Evolutionary conservation across 2,113 vertebrate genomes (phyloP).

Genomic region (Ctenodactylus gundi): DNA sequence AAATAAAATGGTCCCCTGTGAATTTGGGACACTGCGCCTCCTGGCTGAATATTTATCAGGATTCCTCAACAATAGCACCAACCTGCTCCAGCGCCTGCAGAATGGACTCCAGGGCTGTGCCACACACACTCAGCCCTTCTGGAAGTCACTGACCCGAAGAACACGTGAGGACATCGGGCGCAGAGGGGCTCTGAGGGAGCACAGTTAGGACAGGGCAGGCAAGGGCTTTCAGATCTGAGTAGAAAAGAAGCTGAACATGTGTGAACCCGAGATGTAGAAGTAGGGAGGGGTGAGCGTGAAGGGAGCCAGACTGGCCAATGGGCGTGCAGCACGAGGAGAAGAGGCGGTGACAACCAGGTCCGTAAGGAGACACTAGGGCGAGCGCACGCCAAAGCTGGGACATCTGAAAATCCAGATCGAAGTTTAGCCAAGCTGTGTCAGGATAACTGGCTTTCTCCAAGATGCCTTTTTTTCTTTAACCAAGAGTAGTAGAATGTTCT

Average conservation of each 20-base stretch:
- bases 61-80: fast-evolving
- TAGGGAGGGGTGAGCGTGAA: neutral
- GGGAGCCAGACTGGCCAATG: neutral
- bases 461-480: neutral
- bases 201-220: neutral
- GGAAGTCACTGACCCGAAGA: conserved; percentile 52
- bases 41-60: fast-evolving
- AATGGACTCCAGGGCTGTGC: conserved; percentile 42
- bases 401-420: neutral
- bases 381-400: neutral
- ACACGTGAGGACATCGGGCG: conserved; percentile 64
- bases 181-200: neutral
- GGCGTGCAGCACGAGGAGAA: neutral
- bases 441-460: neutral
- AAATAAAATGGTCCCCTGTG: neutral
- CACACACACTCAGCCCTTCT: conserved; percentile 15
- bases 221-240: neutral
- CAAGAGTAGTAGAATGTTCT: neutral
- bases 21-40: fast-evolving
- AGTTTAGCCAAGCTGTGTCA: neutral
- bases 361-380: neutral
- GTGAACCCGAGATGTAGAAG: neutral
- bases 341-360: neutral
- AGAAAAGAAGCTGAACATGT: neutral
- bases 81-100: neutral